Conservation (phyloP, 2,113 vertebrate species). For the Stegostoma tigrinum region DNA sequence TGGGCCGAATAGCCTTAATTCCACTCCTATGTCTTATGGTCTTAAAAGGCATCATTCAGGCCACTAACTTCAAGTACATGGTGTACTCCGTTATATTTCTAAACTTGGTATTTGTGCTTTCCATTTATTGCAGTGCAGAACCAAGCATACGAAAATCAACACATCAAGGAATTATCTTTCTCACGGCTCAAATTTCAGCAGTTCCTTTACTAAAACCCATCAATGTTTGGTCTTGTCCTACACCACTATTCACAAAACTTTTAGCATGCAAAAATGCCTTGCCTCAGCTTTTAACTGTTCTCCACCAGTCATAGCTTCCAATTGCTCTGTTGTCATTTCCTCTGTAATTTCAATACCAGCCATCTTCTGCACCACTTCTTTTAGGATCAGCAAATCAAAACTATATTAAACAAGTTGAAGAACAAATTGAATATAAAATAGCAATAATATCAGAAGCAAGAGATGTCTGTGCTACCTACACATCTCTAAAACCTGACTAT, state of each 20-base stretch:
- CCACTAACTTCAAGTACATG: neutral
- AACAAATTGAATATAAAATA: neutral
- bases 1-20: too few relatives aligned
- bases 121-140: neutral
- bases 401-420: constrained; percentile 53
- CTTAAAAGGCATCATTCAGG: neutral
- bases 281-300: constrained; percentile 98
- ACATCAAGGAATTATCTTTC: neutral
- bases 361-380: constrained; percentile 99
- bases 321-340: constrained; percentile 92
- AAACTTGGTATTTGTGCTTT: neutral
- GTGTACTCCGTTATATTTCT: too few relatives aligned
- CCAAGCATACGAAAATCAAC: neutral
- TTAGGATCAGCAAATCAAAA: constrained; percentile 95
- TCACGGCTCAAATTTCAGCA: neutral
- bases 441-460: neutral
- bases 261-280: neutral
- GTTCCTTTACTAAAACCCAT: neutral
- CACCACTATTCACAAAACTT: neutral
- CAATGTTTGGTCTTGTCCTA: neutral
- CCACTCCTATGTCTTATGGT: too few relatives aligned
- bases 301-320: constrained; percentile 97
- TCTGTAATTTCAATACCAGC: constrained; percentile 98
- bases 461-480: neutral
- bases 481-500: neutral